Base-by-base conservation (phyloP, 2,888 invertebrate species). In the Notodonta ziczac region DNA sequence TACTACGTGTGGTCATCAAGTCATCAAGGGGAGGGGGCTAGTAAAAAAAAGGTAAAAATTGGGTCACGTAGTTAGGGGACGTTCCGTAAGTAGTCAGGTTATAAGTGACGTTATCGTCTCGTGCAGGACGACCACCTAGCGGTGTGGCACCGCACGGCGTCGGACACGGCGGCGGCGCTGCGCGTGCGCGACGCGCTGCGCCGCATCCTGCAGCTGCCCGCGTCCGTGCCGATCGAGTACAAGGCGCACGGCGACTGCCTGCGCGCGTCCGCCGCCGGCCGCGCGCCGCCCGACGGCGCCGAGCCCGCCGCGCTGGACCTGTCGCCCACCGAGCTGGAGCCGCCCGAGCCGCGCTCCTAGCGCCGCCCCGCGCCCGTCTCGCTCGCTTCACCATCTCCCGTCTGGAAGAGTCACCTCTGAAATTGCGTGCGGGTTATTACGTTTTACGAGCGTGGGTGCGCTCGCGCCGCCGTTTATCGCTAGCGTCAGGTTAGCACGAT, bases 81-180 rank as follows among this genome's bases (percentile, higher is more conserved):
- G n/a, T n/a, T n/a, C n/a, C n/a, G n/a, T 24, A 24, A 24, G 24
- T 24, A 24, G 24, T 24, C 35, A 35, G 35, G 9, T 10, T 42
- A 46, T 46, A 13, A 46, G 4, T 46, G 46, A 46, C n/a, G 42
- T 42, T 4, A n/a, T 46, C n/a, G 10, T 51, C 40, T 32, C 53
- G 77, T 76, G 0, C 84, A 98, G 97, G 99, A 99, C 93, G 99
- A 99, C 87, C 97, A 98, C 86, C 95, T 99, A 82, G 98, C 98
- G 73, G 96, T 99, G 80, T 99, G 99, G 99, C 99, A 99, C 93
- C 96, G 97, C 89, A 98, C 98, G 74, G 98, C 99, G 59, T 96
- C 97, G 70, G 99, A 99, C 94, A 95, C 96, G 83, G 95, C 95
- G 70, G 97, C 98, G 72, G 98, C 98, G 77, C 96, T 96, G 72